Evolutionary conservation across 2,888 invertebrate genomes (phyloP).

Genomic region (Eucriotettix oculatus): DNA sequence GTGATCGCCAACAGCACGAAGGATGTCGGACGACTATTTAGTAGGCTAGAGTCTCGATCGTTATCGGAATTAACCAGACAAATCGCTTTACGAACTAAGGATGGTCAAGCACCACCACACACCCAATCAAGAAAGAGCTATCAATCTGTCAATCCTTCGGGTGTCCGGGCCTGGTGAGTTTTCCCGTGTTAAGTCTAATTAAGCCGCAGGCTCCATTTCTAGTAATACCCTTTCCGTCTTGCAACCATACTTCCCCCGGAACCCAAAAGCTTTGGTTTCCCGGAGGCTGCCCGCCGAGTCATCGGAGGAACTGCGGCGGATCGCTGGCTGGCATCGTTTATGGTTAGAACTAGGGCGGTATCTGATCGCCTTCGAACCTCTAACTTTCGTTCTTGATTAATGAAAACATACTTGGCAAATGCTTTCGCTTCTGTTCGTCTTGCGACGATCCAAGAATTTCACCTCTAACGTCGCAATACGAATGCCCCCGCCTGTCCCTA

Average conservation of each 20-base stretch:
- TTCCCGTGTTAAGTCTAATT: constrained; percentile 58
- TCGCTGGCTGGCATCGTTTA: constrained; percentile 48
- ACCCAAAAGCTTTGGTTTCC: constrained; percentile 34
- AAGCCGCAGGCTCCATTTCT: constrained; percentile 56
- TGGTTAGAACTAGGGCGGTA: constrained; percentile 46
- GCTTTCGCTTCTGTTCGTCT: too few relatives aligned
- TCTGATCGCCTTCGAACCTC: constrained; percentile 52
- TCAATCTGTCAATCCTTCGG: constrained; percentile 51
- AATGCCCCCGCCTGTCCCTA: too few relatives aligned
- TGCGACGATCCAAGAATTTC: too few relatives aligned
- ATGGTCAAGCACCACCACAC: constrained; percentile 55
- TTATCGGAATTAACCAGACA: constrained; percentile 62
- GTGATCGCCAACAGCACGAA: constrained; percentile 24
- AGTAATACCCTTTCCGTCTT: constrained; percentile 49
- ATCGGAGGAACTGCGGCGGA: constrained; percentile 38
- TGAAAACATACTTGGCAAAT: constrained; percentile 26
- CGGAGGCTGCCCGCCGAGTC: constrained; percentile 38
- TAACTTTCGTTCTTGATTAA: constrained; percentile 49
- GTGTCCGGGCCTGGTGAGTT: too few relatives aligned
- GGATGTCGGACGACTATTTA: constrained; percentile 27
- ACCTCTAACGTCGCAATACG: too few relatives aligned
- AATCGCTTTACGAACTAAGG: constrained; percentile 55
- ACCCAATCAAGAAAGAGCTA: constrained; percentile 31
- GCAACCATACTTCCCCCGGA: constrained; percentile 39
- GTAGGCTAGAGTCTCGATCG: too few relatives aligned